Conservation (phyloP, 2,113 vertebrate species). For the Heterochromis multidens region DNA sequence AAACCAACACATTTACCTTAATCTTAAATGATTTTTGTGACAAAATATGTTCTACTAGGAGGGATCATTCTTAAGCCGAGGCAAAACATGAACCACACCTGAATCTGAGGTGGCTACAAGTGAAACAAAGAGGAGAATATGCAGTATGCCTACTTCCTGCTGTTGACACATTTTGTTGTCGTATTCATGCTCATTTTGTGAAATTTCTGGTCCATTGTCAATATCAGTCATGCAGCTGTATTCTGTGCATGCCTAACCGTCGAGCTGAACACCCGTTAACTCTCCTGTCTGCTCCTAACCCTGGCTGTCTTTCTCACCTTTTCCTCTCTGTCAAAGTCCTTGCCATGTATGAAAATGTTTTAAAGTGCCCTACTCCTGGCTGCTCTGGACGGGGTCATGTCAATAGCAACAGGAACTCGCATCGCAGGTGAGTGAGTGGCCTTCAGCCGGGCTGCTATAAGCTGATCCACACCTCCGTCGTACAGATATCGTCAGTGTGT, state of each 20-base stretch:
- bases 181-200: not conserved
- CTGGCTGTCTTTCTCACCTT: constrained; percentile 80
- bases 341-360: constrained; percentile 99
- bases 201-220: not conserved
- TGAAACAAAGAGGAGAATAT: not conserved
- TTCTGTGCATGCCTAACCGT: constrained; percentile 38
- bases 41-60: not conserved
- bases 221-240: not conserved
- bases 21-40: not conserved
- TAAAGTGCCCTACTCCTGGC: constrained; percentile 99
- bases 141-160: not conserved
- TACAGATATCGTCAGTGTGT: not conserved
- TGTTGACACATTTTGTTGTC: not conserved
- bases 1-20: not conserved
- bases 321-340: constrained; percentile 94
- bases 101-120: not conserved
- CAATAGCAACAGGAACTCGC: constrained; percentile 99
- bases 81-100: not conserved
- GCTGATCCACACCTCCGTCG: not conserved
- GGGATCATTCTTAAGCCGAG: not conserved
- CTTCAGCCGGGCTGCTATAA: not conserved
- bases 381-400: constrained; percentile 99
- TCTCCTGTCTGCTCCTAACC: constrained; percentile 72
- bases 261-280: constrained; percentile 20
- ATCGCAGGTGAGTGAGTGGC: constrained; percentile 91